phyloP scores from a whole-genome alignment of 2,888 invertebrate species.

The Cactoblastis cactorum region DNA sequence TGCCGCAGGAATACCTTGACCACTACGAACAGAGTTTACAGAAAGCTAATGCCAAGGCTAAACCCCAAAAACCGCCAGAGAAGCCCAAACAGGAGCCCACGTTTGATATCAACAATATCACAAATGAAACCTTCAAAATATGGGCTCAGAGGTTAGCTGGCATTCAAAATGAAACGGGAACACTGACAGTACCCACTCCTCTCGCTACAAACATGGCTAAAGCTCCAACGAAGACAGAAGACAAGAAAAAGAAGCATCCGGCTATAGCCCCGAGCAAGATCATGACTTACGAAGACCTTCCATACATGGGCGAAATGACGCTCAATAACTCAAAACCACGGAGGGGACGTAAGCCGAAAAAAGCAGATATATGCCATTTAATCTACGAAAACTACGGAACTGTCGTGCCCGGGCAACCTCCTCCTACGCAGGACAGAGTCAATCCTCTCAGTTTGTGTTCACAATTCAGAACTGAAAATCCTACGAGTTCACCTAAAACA shows the following conservation, averaged over 20 bases:
- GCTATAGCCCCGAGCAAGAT: slow-evolving; percentile 68
- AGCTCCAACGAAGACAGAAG: slow-evolving; percentile 42
- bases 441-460: slow-evolving; percentile 39
- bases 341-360: slow-evolving; percentile 93
- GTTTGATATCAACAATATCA: slow-evolving; percentile 59
- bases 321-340: slow-evolving; percentile 92
- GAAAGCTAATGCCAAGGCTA: slow-evolving; percentile 62
- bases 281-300: slow-evolving; percentile 89
- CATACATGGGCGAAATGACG: slow-evolving; percentile 96
- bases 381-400: slow-evolving; percentile 96
- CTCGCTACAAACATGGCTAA: slow-evolving; percentile 45
- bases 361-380: slow-evolving; percentile 94
- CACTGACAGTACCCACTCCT: slow-evolving; percentile 43
- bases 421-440: slow-evolving; percentile 66
- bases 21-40: slow-evolving; percentile 87
- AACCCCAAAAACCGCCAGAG: slow-evolving; percentile 43
- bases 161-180: slow-evolving; percentile 80
- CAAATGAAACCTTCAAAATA: slow-evolving; percentile 84
- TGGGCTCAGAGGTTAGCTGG: slow-evolving; percentile 88
- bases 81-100: slow-evolving; percentile 61
- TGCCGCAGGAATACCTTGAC: slow-evolving; percentile 88
- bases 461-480: slow-evolving; percentile 42
- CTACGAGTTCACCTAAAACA: slow-evolving; percentile 68
- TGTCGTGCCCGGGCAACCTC: slow-evolving; percentile 87
- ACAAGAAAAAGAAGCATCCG: slow-evolving; percentile 58